phyloP scores from a whole-genome alignment of 1,140 invertebrate species.

The Psilanteris sp. region DNA sequence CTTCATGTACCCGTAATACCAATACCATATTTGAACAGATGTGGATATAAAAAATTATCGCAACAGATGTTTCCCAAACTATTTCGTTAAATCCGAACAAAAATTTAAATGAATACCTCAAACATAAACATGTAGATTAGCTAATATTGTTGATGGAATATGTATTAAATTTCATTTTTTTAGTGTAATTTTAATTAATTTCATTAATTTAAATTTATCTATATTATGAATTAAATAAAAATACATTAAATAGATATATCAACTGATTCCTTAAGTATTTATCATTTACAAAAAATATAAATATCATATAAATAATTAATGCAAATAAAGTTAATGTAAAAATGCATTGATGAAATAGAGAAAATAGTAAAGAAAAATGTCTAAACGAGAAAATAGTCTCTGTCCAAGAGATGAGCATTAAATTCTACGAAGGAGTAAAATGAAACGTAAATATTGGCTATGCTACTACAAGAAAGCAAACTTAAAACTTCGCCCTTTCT shows the following conservation, averaged over 20 bases:
- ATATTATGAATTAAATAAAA: too few relatives aligned
- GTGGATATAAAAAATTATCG: slow-evolving; percentile 27
- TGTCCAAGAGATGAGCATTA: slow-evolving; percentile 45
- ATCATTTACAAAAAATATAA: too few relatives aligned
- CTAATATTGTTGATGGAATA: slow-evolving; percentile 41
- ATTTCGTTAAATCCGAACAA: slow-evolving; percentile 29
- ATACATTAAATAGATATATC: too few relatives aligned
- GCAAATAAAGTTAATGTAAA: slow-evolving; percentile 33
- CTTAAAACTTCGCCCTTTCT: slow-evolving; percentile 64
- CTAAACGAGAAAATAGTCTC: slow-evolving; percentile 33
- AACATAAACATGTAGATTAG: slow-evolving; percentile 51
- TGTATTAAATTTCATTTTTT: slow-evolving; percentile 55
- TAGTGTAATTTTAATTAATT: slow-evolving; percentile 43
- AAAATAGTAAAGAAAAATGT: slow-evolving; percentile 15
- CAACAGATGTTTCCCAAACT: slow-evolving; percentile 38
- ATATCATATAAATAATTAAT: too few relatives aligned
- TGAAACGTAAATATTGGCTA: slow-evolving; percentile 71
- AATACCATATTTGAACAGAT: slow-evolving; percentile 33
- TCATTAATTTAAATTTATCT: slow-evolving; percentile 43
- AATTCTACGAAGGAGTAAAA: slow-evolving; percentile 54
- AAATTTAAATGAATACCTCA: slow-evolving; percentile 46
- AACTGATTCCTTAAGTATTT: too few relatives aligned
- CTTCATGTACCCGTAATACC: slow-evolving; percentile 1
- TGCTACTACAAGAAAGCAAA: slow-evolving; percentile 61
- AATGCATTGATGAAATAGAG: slow-evolving; percentile 8